A percentile compares a stretch with the other conserved stretches of the same genome.
These are phyloP conservation scores for Cryptophagus acutangulus DNA, from an alignment of 2,888 invertebrate genomes.

Conservation along the genomic window DNA sequence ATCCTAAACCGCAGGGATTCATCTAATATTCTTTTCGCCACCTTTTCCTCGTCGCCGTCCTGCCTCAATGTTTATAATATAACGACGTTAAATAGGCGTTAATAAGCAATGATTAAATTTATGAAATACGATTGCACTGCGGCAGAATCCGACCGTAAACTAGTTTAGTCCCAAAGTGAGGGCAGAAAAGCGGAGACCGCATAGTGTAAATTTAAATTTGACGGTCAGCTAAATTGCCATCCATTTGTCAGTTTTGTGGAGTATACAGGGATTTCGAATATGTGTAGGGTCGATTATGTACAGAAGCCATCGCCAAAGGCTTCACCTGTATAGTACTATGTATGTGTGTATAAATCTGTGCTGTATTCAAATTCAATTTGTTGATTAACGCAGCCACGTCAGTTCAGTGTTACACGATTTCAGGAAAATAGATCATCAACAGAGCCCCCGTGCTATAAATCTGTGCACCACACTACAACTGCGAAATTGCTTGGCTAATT, in stretches of 20 bases:
- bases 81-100: no score
- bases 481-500: no score
- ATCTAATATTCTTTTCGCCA: conserved; percentile 16
- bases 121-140: no score
- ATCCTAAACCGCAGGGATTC: conserved; percentile 22
- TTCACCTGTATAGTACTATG: no score
- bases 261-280: conserved; percentile 20
- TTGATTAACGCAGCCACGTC: conserved; percentile 38
- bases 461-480: no score
- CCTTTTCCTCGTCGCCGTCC: no score
- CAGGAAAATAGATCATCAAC: conserved; percentile 39
- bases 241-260: conserved; percentile 18
- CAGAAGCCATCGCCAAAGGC: conserved; percentile 19
- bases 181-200: no score
- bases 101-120: no score
- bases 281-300: conserved; percentile 22
- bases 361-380: conserved; percentile 37
- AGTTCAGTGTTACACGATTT: conserved; percentile 34
- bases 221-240: conserved; percentile 15
- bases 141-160: no score
- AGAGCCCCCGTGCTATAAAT: no score
- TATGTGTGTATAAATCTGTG: conserved; percentile 28
- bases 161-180: no score
- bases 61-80: no score
- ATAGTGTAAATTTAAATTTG: conserved; percentile 16